Base-by-base conservation (phyloP, 2,888 invertebrate genomes). In the Agrochola litura region DNA sequence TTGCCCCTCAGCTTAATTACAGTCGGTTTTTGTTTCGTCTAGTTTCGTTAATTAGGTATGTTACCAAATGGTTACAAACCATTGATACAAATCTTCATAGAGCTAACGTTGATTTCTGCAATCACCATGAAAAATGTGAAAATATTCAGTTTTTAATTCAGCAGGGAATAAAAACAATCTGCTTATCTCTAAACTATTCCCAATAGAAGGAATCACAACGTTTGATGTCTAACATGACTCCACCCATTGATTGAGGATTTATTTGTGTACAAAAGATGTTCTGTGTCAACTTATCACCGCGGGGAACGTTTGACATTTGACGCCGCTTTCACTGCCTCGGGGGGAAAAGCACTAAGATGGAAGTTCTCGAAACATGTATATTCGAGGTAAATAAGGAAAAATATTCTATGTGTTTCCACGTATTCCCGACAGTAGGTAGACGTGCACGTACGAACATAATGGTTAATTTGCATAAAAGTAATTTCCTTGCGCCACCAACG, bases 401-500 rank as follows among this genome's bases (percentile, higher is more conserved):
- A 72, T 66, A 76, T 70, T 70, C 68, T 25, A 22, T 64, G 52
- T 70, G 58, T 56, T 68, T 64, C 12, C 46, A 73, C 71, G 64
- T 77, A 65, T 54, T 65, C 37, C 54, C 65, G 82, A 52, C 77
- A 75, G 80, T 85, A 85, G 86, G 87, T 56, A 80, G 86, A 86
- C 84, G 87, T 87, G 88, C 89, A 90, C 90, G 90, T 92, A 90
- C 86, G 85, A 88, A 86, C 89, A 88, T 90, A 92, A 92, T 88
- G 89, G 88, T 89, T 89, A 84, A 94, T 94, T 94, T 92, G 92
- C 93, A 94, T 93, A 94, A 93, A 94, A 93, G 93, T 94, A 93
- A 94, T 94, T 94, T 94, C 91, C 92, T 91, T 86, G 73, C 73
- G 79, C 78, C 78, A 77, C 80, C 77, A 65, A 67, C 76, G 66